These are phyloP conservation scores for Diplolepis rosae DNA, from an alignment of 2,888 invertebrate genomes.

Conservation along the genomic window DNA sequence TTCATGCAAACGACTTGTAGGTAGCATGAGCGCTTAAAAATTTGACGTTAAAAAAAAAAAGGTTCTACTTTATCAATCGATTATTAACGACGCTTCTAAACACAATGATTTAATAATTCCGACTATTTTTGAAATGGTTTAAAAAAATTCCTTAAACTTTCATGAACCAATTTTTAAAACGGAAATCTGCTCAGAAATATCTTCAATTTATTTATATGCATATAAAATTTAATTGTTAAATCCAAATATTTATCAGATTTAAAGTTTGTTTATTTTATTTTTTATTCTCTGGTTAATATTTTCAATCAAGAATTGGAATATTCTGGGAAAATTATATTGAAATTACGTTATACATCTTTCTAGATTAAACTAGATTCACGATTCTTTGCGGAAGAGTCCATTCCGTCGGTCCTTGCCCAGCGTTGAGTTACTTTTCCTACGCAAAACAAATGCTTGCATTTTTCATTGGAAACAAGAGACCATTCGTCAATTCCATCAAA, in stretches of 20 bases:
- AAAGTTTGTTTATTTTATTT: not conserved
- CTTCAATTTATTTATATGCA: not conserved
- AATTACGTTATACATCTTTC: conserved; percentile 31
- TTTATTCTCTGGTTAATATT: not conserved
- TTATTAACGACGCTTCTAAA: not conserved
- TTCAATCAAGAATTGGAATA: not conserved
- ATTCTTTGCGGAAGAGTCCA: conserved; percentile 18
- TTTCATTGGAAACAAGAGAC: conserved; percentile 33
- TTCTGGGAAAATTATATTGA: conserved; percentile 21
- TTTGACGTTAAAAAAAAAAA: not conserved
- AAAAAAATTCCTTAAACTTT: not conserved
- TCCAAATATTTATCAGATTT: too few relatives aligned
- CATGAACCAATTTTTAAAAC: not conserved
- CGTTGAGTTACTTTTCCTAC: conserved; percentile 65
- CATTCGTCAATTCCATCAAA: conserved; percentile 61
- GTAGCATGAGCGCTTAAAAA: conserved; percentile 52
- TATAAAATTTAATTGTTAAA: too few relatives aligned
- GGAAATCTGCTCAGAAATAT: not conserved
- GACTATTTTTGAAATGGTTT: not conserved
- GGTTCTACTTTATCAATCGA: not conserved
- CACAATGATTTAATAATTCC: not conserved
- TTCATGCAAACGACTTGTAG: conserved; percentile 63
- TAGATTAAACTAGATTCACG: conserved; percentile 23
- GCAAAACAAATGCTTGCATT: conserved; percentile 68
- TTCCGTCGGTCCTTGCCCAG: conserved; percentile 58